Conservation (phyloP, 2,797 vertebrate species). For the Fundulus diaphanus region DNA sequence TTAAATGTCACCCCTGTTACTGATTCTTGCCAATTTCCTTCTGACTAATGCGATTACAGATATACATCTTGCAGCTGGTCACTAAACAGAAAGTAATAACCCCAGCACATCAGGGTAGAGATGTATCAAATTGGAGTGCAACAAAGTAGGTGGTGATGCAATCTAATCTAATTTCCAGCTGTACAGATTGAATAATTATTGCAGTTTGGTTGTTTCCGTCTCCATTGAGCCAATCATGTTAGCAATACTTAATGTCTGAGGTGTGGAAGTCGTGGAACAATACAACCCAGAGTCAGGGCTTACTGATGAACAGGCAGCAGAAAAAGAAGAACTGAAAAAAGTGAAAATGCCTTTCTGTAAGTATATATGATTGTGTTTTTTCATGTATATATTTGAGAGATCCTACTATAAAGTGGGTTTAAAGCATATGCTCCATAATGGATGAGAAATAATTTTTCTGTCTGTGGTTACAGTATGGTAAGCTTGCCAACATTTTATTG, state of each 20-base stretch:
- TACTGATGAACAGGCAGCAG: not conserved
- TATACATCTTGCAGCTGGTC: not conserved
- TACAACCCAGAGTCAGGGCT: not conserved
- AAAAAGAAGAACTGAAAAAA: not conserved
- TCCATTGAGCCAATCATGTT: constrained; percentile 19
- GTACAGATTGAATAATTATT: constrained; percentile 2
- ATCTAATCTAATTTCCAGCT: constrained; percentile 29
- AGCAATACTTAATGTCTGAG: constrained; percentile 2
- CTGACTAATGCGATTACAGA: not conserved
- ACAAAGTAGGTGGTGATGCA: not conserved
- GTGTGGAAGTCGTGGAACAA: no score
- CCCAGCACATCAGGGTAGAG: not conserved
- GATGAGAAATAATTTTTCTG: constrained; percentile 22
- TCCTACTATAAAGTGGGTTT: not conserved
- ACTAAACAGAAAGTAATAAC: not conserved
- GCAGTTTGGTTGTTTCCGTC: constrained; percentile 8
- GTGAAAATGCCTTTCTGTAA: not conserved
- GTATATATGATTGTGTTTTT: not conserved
- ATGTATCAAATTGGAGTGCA: not conserved
- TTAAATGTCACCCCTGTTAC: not conserved
- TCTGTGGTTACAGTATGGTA: constrained; percentile 32
- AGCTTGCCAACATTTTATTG: constrained; percentile 44
- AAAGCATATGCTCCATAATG: not conserved
- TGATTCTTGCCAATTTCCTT: not conserved
- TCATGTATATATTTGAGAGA: not conserved